phyloP scores from a whole-genome alignment of 53 echinoderm and acorn worm genomes.

The Zoroaster sp. region DNA sequence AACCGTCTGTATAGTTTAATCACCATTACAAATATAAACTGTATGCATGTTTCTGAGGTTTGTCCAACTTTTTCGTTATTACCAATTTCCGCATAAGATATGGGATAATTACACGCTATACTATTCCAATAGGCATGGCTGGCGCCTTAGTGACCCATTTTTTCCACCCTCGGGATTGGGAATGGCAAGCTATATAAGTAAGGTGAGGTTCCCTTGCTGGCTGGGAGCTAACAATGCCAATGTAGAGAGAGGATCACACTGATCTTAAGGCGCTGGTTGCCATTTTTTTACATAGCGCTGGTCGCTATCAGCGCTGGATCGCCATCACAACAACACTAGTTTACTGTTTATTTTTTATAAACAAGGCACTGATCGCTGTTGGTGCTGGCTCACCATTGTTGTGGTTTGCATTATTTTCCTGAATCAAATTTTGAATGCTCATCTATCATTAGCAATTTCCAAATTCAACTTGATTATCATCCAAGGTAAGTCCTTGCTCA shows the following conservation, averaged over 20 bases:
- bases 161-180: neutral
- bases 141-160: conserved; percentile 4
- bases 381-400: conserved; percentile 41
- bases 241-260: neutral
- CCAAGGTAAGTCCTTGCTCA: neutral
- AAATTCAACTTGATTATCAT: neutral
- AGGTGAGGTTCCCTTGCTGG: neutral
- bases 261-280: conserved; percentile 15
- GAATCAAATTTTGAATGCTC: neutral
- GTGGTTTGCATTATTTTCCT: no score
- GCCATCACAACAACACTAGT: neutral
- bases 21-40: neutral
- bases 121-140: conserved; percentile 14
- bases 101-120: conserved; percentile 20
- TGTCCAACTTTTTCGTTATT: neutral
- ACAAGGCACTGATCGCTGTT: conserved; percentile 25
- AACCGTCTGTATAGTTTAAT: neutral
- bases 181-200: conserved; percentile 25
- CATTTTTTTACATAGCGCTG: conserved; percentile 33
- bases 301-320: conserved; percentile 40
- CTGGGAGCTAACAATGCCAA: neutral
- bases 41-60: neutral
- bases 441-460: neutral
- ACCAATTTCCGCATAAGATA: neutral
- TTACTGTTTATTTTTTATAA: neutral